A percentile compares a stretch with the other conserved stretches of the same genome.
Conservation (phyloP, 2,797 vertebrate species). For the Taenioides sp. region DNA sequence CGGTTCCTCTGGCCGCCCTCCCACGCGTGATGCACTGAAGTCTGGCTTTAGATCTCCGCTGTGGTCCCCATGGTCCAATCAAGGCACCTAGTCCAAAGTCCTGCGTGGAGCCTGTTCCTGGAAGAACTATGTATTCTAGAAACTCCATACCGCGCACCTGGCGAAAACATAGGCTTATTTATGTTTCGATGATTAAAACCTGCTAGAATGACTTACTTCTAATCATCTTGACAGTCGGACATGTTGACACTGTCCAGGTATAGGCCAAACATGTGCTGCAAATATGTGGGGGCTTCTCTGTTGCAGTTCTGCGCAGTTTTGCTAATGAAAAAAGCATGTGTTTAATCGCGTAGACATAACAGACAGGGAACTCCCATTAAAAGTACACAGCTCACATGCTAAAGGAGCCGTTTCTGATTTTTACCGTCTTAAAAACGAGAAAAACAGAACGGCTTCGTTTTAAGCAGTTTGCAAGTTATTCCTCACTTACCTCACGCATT, state of each 20-base stretch:
- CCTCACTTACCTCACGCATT: too few species aligned
- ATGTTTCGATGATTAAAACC: constrained; percentile 5
- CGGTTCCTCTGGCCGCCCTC: not conserved
- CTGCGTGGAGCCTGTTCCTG: not conserved
- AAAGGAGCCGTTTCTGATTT: too few species aligned
- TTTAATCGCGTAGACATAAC: not conserved
- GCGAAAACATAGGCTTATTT: not conserved
- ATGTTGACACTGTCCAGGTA: constrained; percentile 3
- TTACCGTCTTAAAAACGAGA: too few species aligned
- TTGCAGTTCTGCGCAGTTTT: not conserved
- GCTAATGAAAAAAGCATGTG: not conserved
- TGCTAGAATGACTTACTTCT: not conserved
- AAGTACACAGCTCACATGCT: not conserved
- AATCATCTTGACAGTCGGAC: not conserved
- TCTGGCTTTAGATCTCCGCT: not conserved
- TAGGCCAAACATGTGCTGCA: not conserved
- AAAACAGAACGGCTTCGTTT: too few species aligned
- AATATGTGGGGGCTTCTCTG: not conserved
- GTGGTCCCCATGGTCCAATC: not conserved
- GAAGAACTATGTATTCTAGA: not conserved
- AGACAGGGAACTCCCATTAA: constrained; percentile 1
- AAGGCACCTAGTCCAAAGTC: not conserved
- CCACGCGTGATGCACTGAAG: not conserved
- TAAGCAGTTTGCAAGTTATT: too few species aligned
- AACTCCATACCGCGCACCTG: not conserved